phyloP scores from a whole-genome alignment of 2,113 vertebrate genomes.

The Archilochus colubris region DNA sequence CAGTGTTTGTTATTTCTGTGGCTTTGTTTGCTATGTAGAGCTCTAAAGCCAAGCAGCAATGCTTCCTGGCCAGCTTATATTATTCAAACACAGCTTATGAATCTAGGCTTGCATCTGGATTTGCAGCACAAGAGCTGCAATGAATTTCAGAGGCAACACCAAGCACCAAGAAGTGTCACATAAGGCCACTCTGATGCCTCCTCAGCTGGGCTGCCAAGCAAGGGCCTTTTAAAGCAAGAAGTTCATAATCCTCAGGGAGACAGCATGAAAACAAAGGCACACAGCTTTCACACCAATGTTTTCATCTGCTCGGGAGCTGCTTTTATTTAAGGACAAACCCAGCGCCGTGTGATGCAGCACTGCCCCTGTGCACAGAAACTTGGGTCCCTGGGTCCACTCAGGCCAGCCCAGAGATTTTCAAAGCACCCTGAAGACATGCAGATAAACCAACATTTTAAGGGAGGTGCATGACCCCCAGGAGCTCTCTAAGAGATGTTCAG shows the following conservation, averaged over 20 bases:
- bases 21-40: background rate
- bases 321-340: conserved; percentile 17
- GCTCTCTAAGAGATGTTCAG: background rate
- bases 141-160: background rate
- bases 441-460: background rate
- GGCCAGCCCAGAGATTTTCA: background rate
- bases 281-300: background rate
- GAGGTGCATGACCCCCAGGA: background rate
- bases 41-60: background rate
- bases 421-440: background rate
- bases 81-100: background rate
- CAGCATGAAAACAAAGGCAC: background rate
- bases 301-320: conserved; percentile 24
- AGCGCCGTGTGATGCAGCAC: background rate
- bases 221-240: background rate
- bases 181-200: background rate
- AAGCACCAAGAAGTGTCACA: background rate
- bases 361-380: background rate
- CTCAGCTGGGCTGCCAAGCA: background rate
- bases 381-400: background rate
- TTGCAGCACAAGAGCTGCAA: background rate
- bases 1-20: background rate
- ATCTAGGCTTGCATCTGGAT: background rate
- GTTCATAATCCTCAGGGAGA: background rate
- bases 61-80: background rate